Conservation (phyloP, 2,888 invertebrate genomes). For the Leptogaster cylindrica region DNA sequence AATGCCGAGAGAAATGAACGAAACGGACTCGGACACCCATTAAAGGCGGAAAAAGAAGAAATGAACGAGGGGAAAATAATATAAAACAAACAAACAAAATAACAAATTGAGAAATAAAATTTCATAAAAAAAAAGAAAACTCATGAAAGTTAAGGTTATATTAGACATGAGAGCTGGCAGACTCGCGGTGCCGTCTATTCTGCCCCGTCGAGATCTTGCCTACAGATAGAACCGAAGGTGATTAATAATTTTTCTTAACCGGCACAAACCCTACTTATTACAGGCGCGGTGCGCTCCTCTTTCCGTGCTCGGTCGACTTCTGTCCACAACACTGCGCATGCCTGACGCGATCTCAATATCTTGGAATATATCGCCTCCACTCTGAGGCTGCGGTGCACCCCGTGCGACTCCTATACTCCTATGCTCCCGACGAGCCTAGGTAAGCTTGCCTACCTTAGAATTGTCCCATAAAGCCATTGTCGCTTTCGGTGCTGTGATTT, state of each 20-base stretch:
- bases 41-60: constrained; percentile 3
- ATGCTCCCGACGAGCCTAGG: not conserved
- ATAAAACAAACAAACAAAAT: too few relatives aligned
- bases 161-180: constrained; percentile 33
- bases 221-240: constrained; percentile 31
- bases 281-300: not conserved
- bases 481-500: constrained; percentile 15
- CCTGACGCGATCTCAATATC: constrained; percentile 31
- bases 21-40: constrained; percentile 23
- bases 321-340: not conserved
- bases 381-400: constrained; percentile 14
- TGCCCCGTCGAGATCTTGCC: constrained; percentile 42
- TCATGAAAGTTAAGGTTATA: constrained; percentile 16
- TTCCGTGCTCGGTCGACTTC: not conserved
- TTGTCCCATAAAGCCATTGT: constrained; percentile 28
- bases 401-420: not conserved
- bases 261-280: constrained; percentile 36
- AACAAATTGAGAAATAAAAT: too few relatives aligned
- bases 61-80: constrained; percentile 1
- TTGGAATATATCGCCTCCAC: constrained; percentile 30
- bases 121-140: constrained; percentile 6
- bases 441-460: not conserved
- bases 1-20: constrained; percentile 29
- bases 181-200: constrained; percentile 34
- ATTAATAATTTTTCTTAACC: constrained; percentile 44